Evolutionary conservation across 2,113 vertebrate species (phyloP), one percentile per base, ranked within the genome.

Genomic region (Phylloscopus trochilus): DNA sequence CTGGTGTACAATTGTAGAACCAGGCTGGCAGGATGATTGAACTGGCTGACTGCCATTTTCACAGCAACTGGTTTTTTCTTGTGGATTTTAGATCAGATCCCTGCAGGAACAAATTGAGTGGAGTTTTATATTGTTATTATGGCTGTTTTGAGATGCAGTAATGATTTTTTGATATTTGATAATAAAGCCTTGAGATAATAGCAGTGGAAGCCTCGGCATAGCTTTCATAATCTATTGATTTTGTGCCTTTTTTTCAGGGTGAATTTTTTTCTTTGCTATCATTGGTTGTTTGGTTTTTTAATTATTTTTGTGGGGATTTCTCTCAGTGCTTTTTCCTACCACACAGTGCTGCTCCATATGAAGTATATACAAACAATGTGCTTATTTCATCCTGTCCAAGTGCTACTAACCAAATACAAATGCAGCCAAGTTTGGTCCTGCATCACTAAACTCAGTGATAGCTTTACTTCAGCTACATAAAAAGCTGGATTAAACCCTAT

Each of bases 81-180:
- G 90, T 72, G 66, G 88, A 93, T 95, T 97, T 96, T 87, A 96
- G 92, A 94, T 92, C 93, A 96, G 80, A 95, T 94, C 95, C 90
- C 94, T 89, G 88, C 86, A 96, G 94, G 94, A 97, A 89, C 88
- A 96, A 92, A 92, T 90, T 92, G 93, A 95, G 60, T 69, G n/a
- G 41, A 93, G 55, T 33, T 94, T 96, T 90, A 62, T 89, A 87
- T 93, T 92, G 86, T 92, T 96, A 78, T 84, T 96, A 87, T 84
- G 73, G 93, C 77, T 84, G 90, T 87, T 93, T 95, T 94, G 86
- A 93, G 96, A 89, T 79, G 53, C 73, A 76, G 79, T 95, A 96
- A 94, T 95, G 93, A 67, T 92, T 90, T 96, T 95, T 89, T 92
- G 81, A 87, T 96, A 93, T 94, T 92, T 87, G 89, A 92, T 94